Conservation (phyloP, 1,140 invertebrate genomes). For the Matsumurasca onukii region DNA sequence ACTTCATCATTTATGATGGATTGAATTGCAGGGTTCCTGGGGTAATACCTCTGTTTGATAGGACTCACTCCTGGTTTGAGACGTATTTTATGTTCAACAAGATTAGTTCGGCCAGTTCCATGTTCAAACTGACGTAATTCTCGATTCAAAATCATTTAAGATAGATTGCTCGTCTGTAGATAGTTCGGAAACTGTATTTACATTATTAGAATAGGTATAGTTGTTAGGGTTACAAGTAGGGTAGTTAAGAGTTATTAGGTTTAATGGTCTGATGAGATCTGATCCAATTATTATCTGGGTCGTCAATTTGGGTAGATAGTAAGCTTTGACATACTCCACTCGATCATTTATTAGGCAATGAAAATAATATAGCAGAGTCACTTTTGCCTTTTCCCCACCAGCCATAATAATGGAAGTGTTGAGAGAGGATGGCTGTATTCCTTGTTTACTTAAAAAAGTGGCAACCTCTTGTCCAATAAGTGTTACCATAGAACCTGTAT, state of each 20-base stretch:
- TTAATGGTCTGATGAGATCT: too few species aligned
- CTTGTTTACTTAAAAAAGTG: background rate
- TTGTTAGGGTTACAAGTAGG: too few species aligned
- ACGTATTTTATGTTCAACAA: constrained; percentile 22
- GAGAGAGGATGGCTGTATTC: background rate
- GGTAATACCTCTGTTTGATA: constrained; percentile 34
- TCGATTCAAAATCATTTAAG: too few species aligned
- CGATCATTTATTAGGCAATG: background rate
- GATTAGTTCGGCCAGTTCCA: background rate
- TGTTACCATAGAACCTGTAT: background rate
- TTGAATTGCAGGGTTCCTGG: constrained; percentile 17
- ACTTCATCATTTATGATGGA: constrained; percentile 36
- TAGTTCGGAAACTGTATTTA: too few species aligned
- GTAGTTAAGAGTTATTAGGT: too few species aligned
- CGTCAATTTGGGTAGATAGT: background rate
- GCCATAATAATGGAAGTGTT: background rate
- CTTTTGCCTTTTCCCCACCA: background rate
- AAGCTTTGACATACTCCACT: background rate
- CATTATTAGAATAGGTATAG: too few species aligned
- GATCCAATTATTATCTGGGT: background rate
- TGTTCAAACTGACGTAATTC: too few species aligned
- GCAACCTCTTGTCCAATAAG: background rate
- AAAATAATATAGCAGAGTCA: background rate
- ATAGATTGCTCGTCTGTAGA: too few species aligned
- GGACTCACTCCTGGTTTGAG: background rate